Base-by-base conservation (phyloP, 1,140 invertebrate genomes). In the Drosophila sturtevanti region DNA sequence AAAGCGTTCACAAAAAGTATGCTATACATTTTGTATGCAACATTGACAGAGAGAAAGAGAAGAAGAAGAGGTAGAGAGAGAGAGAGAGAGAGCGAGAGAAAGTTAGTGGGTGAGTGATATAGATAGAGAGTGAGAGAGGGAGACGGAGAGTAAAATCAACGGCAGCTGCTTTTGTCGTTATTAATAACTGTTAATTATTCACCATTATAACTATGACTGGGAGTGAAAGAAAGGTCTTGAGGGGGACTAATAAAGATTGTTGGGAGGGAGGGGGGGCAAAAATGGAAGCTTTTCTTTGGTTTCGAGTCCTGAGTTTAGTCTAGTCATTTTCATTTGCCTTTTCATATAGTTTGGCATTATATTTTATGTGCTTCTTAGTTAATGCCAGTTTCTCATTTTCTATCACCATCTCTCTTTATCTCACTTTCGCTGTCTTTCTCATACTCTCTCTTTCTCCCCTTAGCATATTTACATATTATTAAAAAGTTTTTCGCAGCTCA, bases 181-280 rank as follows among this genome's bases (percentile, higher is more conserved):
- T 90, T 90, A 90, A 90, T 90, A 90, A 86, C 86, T 90, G 86
- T 90, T 90, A 90, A 90, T 90, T 90, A 90, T 90, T 90, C 86
- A 90, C 81, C 81, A 90, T 86, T 81, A 90, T 79, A 81, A 71
- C 81, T 77, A 72, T 85, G 77, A 69, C 69, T 44, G 56, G 34
- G 14, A 41, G n/a, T 14, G 4, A 14, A 41, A 5, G 3, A 16
- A 14, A 41, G 37, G n/a, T n/a, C n/a, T 38, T 4, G 35, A 38
- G 11, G 5, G 37, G 4, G 14, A 1, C n/a, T 6, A 14, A 4
- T n/a, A n/a, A n/a, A n/a, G n/a, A n/a, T n/a, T n/a, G n/a, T n/a
- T n/a, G n/a, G n/a, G n/a, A 14, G 37, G 12, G 37, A 38, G 11
- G 24, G 22, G 12, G 11, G 24, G 7, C 68, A 58, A 76, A 76